Percentiles rank a stretch among this genome's conserved stretches.
Conservation (phyloP, 2,113 vertebrate species). For the Lagopus leucura region DNA sequence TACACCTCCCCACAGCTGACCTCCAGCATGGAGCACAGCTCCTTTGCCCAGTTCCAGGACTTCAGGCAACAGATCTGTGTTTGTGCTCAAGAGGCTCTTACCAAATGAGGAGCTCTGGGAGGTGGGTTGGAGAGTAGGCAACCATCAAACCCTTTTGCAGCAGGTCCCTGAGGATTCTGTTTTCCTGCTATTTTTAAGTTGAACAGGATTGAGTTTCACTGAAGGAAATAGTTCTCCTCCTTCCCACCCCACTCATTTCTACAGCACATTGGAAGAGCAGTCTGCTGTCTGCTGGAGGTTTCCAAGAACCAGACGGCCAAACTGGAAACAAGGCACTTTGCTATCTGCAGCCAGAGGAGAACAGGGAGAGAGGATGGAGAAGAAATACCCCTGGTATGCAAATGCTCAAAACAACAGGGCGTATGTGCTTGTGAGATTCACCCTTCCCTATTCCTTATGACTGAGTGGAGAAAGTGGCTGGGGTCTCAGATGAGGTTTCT, state of each 20-base stretch:
- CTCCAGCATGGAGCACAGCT: background rate
- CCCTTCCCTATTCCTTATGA: background rate
- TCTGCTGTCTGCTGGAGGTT: conserved; percentile 55
- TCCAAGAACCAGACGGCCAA: conserved; percentile 28
- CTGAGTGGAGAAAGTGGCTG: background rate
- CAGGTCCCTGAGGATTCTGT: conserved; percentile 67
- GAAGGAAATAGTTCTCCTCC: conserved; percentile 81
- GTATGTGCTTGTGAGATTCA: background rate
- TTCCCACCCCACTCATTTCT: conserved; percentile 41
- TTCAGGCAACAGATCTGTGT: background rate
- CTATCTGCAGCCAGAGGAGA: conserved; percentile 1
- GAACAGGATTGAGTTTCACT: conserved; percentile 80
- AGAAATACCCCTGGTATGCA: background rate
- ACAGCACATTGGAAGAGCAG: conserved; percentile 56
- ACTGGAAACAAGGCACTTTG: background rate
- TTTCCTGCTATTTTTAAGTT: conserved; percentile 78
- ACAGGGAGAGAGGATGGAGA: background rate
- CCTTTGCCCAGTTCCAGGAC: background rate
- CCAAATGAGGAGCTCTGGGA: conserved; percentile 18
- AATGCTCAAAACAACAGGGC: background rate
- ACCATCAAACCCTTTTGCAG: conserved; percentile 59
- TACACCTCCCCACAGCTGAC: background rate
- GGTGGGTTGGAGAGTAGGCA: background rate
- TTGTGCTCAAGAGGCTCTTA: background rate
- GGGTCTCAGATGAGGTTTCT: background rate